These are phyloP conservation scores for Adelges cooleyi DNA, from an alignment of 1,140 invertebrate species.

Conservation along the genomic window DNA sequence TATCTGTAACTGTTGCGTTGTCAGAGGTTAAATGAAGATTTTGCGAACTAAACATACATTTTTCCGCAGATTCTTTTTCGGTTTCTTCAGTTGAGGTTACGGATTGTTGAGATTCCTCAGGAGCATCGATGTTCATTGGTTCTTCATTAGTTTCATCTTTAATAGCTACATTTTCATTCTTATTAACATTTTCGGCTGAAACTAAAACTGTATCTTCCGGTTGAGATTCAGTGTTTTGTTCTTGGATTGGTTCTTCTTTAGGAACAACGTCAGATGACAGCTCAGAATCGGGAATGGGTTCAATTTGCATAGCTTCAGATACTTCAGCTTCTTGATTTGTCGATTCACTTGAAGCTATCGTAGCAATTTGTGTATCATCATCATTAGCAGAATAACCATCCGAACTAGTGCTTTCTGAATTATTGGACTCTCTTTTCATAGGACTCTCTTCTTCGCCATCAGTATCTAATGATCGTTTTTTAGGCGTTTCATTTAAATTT, in stretches of 20 bases:
- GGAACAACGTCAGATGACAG: constrained; percentile 4
- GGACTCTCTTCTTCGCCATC: constrained; percentile 24
- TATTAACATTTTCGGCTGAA: constrained; percentile 12
- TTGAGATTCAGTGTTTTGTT: constrained; percentile 21
- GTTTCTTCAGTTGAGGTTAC: background rate
- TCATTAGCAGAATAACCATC: constrained; percentile 26
- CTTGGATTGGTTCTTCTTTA: constrained; percentile 22
- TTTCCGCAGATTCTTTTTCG: constrained; percentile 23
- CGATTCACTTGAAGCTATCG: constrained; percentile 6
- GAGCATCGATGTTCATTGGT: constrained; percentile 1
- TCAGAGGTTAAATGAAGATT: constrained; percentile 12
- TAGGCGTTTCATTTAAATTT: constrained; percentile 10
- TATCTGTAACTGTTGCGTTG: constrained; percentile 4
- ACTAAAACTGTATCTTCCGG: background rate
- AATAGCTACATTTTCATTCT: background rate
- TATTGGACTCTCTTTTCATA: constrained; percentile 13
- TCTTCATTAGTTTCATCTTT: constrained; percentile 22
- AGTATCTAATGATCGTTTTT: constrained; percentile 22
- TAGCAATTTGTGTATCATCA: constrained; percentile 17
- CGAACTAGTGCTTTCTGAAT: constrained; percentile 20
- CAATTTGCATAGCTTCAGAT: background rate
- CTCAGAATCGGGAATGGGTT: constrained; percentile 1
- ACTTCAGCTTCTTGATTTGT: constrained; percentile 6
- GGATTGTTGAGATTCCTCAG: constrained; percentile 24
- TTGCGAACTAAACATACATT: background rate